Evolutionary conservation across 2,113 vertebrate species (phyloP).

Genomic region (Istiophorus platypterus): DNA sequence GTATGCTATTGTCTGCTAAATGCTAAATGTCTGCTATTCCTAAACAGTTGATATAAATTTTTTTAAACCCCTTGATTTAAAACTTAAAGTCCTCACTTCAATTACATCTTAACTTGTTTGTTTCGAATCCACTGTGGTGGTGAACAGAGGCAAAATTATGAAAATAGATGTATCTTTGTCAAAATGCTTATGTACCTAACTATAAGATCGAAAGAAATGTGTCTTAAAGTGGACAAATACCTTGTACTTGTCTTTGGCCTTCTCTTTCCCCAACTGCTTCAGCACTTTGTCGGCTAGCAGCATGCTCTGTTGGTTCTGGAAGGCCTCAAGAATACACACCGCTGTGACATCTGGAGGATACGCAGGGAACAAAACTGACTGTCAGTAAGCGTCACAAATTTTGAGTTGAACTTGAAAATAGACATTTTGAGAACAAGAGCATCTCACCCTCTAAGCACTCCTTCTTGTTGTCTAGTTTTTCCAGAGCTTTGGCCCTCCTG

Average conservation of each 20-base stretch:
- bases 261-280: conserved; percentile 98
- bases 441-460: conserved; percentile 96
- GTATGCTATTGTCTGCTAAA: too few relatives aligned
- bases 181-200: too few relatives aligned
- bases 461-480: conserved; percentile 97
- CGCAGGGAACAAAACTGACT: fast-evolving
- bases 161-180: too few relatives aligned
- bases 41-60: too few relatives aligned
- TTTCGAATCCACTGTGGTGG: too few relatives aligned
- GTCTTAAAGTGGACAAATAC: conserved; percentile 73
- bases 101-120: too few relatives aligned
- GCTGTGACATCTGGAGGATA: conserved; percentile 93
- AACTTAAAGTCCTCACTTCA: too few relatives aligned
- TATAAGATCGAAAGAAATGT: background rate
- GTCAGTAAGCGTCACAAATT: background rate
- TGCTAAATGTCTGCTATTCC: too few relatives aligned
- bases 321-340: conserved; percentile 98
- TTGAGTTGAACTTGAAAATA: background rate
- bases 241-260: conserved; percentile 99
- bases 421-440: background rate
- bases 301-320: conserved; percentile 99
- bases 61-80: too few relatives aligned
- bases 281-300: conserved; percentile 97
- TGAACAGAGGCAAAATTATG: too few relatives aligned
- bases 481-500: conserved; percentile 96